These are phyloP conservation scores for Oxycera nigricornis DNA, from an alignment of 2,888 invertebrate species.

Conservation along the genomic window DNA sequence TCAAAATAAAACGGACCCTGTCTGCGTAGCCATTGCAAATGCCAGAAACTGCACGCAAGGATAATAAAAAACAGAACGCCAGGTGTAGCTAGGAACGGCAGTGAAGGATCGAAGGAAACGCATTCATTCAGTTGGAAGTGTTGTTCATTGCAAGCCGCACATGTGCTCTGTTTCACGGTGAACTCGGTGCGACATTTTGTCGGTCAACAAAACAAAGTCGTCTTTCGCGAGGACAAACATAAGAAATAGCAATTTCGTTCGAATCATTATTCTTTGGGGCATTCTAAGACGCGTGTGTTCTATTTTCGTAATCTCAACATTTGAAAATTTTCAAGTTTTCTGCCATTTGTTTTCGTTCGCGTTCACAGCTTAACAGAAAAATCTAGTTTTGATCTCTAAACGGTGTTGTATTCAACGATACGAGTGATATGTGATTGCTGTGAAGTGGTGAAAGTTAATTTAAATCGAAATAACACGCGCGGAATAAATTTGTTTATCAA, in stretches of 20 bases:
- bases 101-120: background rate
- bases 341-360: background rate
- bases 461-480: background rate
- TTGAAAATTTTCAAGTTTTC: background rate
- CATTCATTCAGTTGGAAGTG: background rate
- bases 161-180: background rate
- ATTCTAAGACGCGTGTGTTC: conserved; percentile 2
- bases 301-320: conserved; percentile 17
- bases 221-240: background rate
- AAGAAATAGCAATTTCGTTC: background rate
- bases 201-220: conserved; percentile 3
- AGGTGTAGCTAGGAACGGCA: background rate
- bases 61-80: background rate
- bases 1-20: background rate
- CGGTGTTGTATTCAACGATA: background rate
- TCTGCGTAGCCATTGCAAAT: background rate
- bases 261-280: background rate
- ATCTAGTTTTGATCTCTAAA: background rate
- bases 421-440: conserved; percentile 7
- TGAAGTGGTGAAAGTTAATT: background rate
- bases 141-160: background rate
- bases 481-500: background rate
- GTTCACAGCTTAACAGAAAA: background rate
- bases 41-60: background rate
- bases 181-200: background rate